Evolutionary conservation across 1,140 invertebrate species (phyloP).

Genomic region (Papilio xuthus): DNA sequence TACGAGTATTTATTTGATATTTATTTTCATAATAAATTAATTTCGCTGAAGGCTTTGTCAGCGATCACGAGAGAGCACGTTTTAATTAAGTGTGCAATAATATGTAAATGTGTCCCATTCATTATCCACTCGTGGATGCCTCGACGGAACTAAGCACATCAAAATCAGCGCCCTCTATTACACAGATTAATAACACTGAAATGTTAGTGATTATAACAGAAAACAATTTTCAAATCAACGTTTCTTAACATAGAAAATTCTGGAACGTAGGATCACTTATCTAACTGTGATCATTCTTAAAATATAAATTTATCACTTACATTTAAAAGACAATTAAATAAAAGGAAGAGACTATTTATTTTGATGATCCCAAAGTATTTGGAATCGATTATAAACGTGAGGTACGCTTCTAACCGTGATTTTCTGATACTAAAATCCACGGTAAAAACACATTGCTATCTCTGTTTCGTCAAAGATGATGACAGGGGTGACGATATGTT

Average conservation of each 20-base stretch:
- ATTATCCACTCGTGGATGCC: slow-evolving; percentile 48
- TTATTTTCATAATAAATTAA: neutral
- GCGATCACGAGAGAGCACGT: slow-evolving; percentile 39
- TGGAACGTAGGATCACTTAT: too few species aligned
- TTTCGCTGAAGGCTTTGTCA: neutral
- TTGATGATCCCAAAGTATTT: too few species aligned
- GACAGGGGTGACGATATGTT: too few species aligned
- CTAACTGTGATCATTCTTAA: too few species aligned
- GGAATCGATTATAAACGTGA: too few species aligned
- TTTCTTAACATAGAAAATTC: neutral
- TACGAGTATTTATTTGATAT: neutral
- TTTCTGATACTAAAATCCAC: too few species aligned
- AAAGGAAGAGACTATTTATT: too few species aligned
- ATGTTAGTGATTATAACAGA: neutral
- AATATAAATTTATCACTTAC: too few species aligned
- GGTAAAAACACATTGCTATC: too few species aligned
- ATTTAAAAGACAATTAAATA: too few species aligned
- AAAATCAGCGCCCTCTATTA: slow-evolving; percentile 31
- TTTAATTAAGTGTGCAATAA: slow-evolving; percentile 57
- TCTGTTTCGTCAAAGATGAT: too few species aligned
- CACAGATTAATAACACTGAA: neutral
- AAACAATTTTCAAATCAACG: neutral
- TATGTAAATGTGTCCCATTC: slow-evolving; percentile 58
- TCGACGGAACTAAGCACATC: slow-evolving; percentile 38
- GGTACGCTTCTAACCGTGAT: too few species aligned